A percentile compares a stretch with the other conserved stretches of the same genome.
These are phyloP conservation scores for Pseudotriccus pelzelni DNA, from an alignment of 2,797 vertebrate genomes.

Conservation along the genomic window DNA sequence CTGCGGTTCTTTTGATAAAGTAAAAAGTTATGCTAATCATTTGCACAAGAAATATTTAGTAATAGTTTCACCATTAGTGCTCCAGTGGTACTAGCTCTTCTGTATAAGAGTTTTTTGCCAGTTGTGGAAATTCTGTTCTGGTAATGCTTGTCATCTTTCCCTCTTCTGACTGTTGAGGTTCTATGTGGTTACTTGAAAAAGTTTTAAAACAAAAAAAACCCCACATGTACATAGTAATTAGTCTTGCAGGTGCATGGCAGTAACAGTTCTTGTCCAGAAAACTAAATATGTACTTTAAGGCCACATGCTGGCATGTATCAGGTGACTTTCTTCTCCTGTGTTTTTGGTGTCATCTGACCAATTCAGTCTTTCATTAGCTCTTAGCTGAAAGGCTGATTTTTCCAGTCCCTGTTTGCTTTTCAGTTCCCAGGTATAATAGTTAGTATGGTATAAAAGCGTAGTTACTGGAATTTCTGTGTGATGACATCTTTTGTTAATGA, in stretches of 20 bases:
- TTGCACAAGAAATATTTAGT: neutral
- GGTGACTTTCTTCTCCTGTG: neutral
- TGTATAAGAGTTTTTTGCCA: accelerated
- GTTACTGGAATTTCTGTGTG: neutral
- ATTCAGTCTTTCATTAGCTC: neutral
- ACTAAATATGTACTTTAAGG: neutral
- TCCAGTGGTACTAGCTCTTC: neutral
- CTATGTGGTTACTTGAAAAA: neutral
- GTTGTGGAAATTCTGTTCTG: neutral
- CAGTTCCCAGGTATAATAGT: neutral
- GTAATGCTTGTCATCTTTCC: neutral
- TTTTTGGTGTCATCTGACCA: neutral
- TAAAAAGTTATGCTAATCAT: neutral
- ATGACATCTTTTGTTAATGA: neutral
- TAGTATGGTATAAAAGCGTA: neutral
- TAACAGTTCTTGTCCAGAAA: neutral
- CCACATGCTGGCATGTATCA: neutral
- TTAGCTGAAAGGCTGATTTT: neutral
- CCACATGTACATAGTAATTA: neutral
- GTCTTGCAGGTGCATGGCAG: neutral
- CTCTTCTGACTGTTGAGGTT: neutral
- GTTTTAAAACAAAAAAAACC: neutral
- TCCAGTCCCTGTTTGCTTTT: neutral
- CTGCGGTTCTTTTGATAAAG: neutral
- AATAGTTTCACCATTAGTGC: neutral